Base-by-base conservation (phyloP, 2,113 vertebrate species). In the Isurus oxyrinchus region DNA sequence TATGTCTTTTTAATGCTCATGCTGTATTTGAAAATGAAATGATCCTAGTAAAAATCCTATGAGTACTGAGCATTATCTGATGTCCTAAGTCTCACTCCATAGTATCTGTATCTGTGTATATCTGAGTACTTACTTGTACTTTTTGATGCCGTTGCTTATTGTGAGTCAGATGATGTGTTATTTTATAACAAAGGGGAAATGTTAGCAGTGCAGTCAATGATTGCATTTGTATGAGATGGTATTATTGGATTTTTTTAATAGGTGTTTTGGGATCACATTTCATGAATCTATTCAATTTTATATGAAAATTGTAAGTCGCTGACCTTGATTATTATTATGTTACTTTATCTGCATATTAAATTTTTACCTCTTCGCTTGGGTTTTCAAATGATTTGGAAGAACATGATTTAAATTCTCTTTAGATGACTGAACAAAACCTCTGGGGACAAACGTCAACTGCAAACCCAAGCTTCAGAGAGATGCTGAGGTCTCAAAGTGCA, bases 301-400 rank as follows among this genome's bases (percentile, higher is more conserved):
- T 93, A 21, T 94, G 61, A 40, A 91, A 91, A 63, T 35, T 63
- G 31, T n/a, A 44, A 40, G 19, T n/a, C 7, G 5, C 16, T 63
- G 57, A 94, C 1, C 59, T 93, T 93, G 57, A 93, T 93, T 93
- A 40, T 63, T 16, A 93, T 63, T 63, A 57, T 57, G 35, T 93
- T 93, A n/a, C 59, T 94, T 61, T 94, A 59, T 63, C 59, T 21
- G 59, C 4, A 35, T 59, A 31, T 31, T 35, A 59, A 40, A 61
- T 94, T 94, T 94, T 94, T 63, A n/a, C 57, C 19, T 61, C 59
- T 63, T 44, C 90, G 63, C n/a, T 35, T 63, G 35, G 13, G 57
- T 63, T 61, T 94, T 63, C 57, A 63, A 63, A 94, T 94, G n/a
- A 93, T 93, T 93, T 93, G 90, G 31, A n/a, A 93, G 57, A 40